phyloP scores from a whole-genome alignment of 1,140 invertebrate genomes.

The Pseudomyrmex cubaensis region DNA sequence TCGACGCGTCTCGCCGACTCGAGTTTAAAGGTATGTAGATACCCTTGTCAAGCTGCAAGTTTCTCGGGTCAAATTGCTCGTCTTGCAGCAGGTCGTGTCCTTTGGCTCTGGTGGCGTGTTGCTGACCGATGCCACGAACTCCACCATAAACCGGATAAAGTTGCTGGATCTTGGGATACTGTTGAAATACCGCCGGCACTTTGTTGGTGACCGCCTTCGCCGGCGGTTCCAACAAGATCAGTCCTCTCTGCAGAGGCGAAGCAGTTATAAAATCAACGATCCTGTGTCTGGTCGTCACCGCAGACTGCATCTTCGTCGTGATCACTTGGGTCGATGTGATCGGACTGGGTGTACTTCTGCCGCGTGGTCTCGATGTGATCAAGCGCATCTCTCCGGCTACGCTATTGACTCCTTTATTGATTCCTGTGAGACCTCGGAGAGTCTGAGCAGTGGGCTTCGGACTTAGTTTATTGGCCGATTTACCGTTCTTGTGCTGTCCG shows the following conservation, averaged over 20 bases:
- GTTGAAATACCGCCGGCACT: slow-evolving; percentile 90
- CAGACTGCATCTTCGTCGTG: slow-evolving; percentile 60
- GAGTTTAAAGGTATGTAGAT: slow-evolving; percentile 45
- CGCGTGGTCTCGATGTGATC: slow-evolving; percentile 76
- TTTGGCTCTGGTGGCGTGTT: slow-evolving; percentile 81
- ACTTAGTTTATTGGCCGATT: slow-evolving; percentile 80
- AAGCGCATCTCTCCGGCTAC: slow-evolving; percentile 57
- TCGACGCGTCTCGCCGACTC: slow-evolving; percentile 3
- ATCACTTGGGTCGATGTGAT: slow-evolving; percentile 53
- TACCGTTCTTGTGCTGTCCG: slow-evolving; percentile 82
- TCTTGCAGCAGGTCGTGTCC: slow-evolving; percentile 83
- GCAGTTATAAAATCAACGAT: slow-evolving; percentile 38
- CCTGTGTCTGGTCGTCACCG: slow-evolving; percentile 45
- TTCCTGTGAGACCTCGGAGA: slow-evolving; percentile 78
- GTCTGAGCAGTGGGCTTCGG: slow-evolving; percentile 81
- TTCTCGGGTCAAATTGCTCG: slow-evolving; percentile 83
- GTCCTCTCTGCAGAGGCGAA: slow-evolving; percentile 77
- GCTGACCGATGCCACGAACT: slow-evolving; percentile 76
- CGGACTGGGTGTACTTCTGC: slow-evolving; percentile 76
- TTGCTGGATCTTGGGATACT: slow-evolving; percentile 90
- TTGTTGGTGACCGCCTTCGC: slow-evolving; percentile 81
- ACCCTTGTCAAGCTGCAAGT: slow-evolving; percentile 82
- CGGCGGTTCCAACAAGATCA: slow-evolving; percentile 79
- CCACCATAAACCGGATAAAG: slow-evolving; percentile 88
- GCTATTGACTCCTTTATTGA: slow-evolving; percentile 48